Evolutionary conservation across 2,113 vertebrate species (phyloP), one percentile per base, ranked within the genome.

Genomic region (Apteryx mantelli): DNA sequence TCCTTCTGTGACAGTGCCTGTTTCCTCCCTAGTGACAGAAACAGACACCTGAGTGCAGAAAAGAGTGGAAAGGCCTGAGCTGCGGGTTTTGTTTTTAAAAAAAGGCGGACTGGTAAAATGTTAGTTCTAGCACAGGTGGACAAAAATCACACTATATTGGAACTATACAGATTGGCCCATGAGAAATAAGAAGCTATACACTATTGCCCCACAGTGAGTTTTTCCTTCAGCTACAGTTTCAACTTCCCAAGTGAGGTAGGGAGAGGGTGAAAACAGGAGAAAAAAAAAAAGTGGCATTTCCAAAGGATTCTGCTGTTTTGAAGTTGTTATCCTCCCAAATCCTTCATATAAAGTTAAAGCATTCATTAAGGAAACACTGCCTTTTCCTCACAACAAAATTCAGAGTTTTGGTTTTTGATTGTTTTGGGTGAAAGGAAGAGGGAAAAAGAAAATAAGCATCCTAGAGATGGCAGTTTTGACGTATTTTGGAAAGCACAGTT

Each of bases 221-320:
- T 89, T 76, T 75, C 56, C 38, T 95, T 92, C 68, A 64, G 75
- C 79, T 93, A 86, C 38, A 94, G 74, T 84, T 91, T 84, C 46
- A 73, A 4, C 48, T 93, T 96, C 64, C 95, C 93, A 94, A 90
- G 61, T 94, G 95, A 93, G 91, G 87, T 95, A 89, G 95, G 92
- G 95, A 93, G 68, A 93, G 76, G 82, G 83, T 71, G 74, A 82
- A 58, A 14, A 82, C 0, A 5, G 46, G n/a, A 61, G 88, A 87
- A 95, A 89, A 87, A 90, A 87, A 95, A 89, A 87, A 93, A 75
- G 69, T 68, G 73, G 46, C 25, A 60, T 90, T 96, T 85, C 91
- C 86, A 94, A 95, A 93, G 40, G 60, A 95, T 56, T 88, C 50
- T 68, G 68, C 14, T 58, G 25, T 32, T 88, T 60, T 30, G 8